phyloP scores from a whole-genome alignment of 2,113 vertebrate species.

The Brachyhypopomus occidentalis region DNA sequence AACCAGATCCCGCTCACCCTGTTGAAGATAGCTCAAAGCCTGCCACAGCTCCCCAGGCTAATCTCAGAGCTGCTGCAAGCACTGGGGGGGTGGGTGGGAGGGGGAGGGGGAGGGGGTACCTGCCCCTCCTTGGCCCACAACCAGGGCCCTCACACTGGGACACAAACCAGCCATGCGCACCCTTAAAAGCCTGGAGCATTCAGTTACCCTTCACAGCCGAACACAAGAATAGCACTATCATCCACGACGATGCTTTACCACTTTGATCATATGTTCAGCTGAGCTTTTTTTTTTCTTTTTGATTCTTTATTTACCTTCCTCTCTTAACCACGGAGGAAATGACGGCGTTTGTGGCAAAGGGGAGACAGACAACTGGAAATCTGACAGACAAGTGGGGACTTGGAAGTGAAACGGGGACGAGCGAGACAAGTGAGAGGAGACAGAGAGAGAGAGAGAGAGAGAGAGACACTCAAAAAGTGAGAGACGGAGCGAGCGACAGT shows the following conservation, averaged over 20 bases:
- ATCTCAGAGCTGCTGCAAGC: constrained; percentile 48
- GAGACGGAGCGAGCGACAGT: constrained; percentile 10
- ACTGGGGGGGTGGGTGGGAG: neutral
- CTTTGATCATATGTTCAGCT: constrained; percentile 4
- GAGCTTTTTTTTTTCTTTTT: neutral
- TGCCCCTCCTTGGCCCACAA: neutral
- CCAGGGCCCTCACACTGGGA: constrained; percentile 9
- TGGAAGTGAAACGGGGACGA: constrained; percentile 13
- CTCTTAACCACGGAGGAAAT: no score
- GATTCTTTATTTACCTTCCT: neutral
- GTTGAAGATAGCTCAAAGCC: constrained; percentile 41
- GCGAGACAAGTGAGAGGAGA: constrained; percentile 35
- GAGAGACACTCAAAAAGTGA: neutral
- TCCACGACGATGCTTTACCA: neutral
- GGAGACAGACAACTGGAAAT: no score
- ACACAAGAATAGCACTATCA: neutral
- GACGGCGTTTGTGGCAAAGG: no score
- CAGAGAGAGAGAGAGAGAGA: constrained; percentile 16
- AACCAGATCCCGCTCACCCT: constrained; percentile 62
- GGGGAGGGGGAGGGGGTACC: neutral
- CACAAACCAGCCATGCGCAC: neutral
- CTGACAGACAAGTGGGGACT: no score
- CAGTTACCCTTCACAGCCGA: neutral
- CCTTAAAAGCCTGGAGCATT: neutral
- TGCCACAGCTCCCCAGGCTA: constrained; percentile 53